Evolutionary conservation across 2,113 vertebrate genomes (phyloP).

Genomic region (Jaculus jaculus): DNA sequence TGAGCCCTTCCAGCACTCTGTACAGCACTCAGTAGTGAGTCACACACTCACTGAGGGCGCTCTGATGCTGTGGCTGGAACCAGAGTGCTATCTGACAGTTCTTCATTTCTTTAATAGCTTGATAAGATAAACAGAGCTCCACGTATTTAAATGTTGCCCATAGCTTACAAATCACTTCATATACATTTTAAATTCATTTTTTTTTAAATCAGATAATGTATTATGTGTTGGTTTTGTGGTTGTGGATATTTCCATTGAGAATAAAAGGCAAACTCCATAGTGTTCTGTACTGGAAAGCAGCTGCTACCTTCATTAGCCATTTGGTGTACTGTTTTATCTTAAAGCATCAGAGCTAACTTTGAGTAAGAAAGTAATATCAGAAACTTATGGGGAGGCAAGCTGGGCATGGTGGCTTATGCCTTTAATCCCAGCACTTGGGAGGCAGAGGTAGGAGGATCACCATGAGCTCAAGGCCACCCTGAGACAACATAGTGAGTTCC

Average conservation of each 20-base stretch:
- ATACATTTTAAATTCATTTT: neutral
- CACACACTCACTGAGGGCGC: neutral
- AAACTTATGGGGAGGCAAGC: no score
- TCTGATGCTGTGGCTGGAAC: neutral
- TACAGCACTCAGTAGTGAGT: neutral
- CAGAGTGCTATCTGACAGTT: neutral
- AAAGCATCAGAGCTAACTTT: neutral
- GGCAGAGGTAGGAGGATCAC: no score
- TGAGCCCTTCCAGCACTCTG: neutral
- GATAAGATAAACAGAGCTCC: neutral
- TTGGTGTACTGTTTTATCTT: neutral
- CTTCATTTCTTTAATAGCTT: neutral
- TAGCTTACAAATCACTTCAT: neutral
- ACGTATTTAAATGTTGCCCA: accelerated
- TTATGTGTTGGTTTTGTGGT: neutral
- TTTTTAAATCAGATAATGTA: neutral
- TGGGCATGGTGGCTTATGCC: no score
- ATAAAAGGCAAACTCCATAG: neutral
- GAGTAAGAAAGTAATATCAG: constrained; percentile 19
- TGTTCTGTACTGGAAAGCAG: neutral
- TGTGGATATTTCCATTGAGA: neutral
- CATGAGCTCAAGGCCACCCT: no score
- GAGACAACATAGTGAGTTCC: no score
- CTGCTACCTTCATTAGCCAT: neutral
- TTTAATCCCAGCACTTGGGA: no score